Base-by-base conservation (phyloP, 2,888 invertebrate species). In the Stenurella melanura region DNA sequence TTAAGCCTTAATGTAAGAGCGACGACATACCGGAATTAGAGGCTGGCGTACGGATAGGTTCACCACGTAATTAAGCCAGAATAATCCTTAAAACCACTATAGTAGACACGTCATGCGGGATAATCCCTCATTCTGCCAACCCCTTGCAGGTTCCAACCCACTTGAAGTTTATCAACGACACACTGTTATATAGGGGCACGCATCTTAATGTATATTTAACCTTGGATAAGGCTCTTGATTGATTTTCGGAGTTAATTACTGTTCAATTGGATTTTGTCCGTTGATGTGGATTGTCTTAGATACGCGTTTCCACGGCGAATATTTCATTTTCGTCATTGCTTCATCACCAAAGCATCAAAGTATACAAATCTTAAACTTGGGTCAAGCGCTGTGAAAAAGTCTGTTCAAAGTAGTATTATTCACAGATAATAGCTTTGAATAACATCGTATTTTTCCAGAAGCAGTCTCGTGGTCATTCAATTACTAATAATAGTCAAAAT, bases 11-110 rank as follows among this genome's bases (percentile, higher is more conserved):
- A 38, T 12, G 60, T 70, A 60, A 38, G 21, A 72, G 71, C 71
- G 71, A 72, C 61, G 71, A 72, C 71, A 30, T 50, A 17, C 17
- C 12, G 63, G 63, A 61, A 76, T 76, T 78, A 71, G 68, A 70
- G 72, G 76, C 74, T 63, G 21, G 21, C 50, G 42, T 68, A 72
- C 80, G 79, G 82, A 79, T 81, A 81, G 83, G 84, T 84, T 86
- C 83, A 80, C 85, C 85, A 81, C 86, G 85, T 86, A 87, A 87
- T 87, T 86, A 87, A 86, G 85, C 85, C 82, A 81, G 83, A 84
- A 84, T 86, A 86, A 86, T 86, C 86, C 83, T 83, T 82, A 83
- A 82, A 83, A 82, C 82, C 81, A 81, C 82, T 84, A 80, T 81
- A 80, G 82, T 83, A 81, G 80, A 84, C 82, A 84, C 85, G 84